Evolutionary conservation across 2,113 vertebrate species (phyloP).

Genomic region (Tenebrosternarchus preto): DNA sequence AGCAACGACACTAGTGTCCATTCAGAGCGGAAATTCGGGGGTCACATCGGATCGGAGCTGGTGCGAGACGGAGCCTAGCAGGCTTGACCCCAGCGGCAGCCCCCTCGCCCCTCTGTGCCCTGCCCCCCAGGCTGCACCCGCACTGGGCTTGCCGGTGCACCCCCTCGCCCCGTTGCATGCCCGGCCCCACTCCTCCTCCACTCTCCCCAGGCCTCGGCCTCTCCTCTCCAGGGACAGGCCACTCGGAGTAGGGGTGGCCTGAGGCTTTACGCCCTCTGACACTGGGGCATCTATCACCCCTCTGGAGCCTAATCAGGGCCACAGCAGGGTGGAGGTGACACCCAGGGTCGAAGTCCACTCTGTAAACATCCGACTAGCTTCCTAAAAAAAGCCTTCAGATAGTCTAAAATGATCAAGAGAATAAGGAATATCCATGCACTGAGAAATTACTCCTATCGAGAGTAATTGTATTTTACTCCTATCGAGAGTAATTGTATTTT

Average conservation of each 20-base stretch:
- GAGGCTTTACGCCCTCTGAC: conserved; percentile 70
- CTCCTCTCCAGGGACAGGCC: conserved; percentile 66
- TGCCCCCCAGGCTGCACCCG: conserved; percentile 77
- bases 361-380: conserved; percentile 78
- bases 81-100: conserved; percentile 80
- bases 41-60: conserved; percentile 77
- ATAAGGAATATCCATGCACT: conserved; percentile 65
- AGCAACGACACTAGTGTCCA: conserved; percentile 69
- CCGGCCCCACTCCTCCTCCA: conserved; percentile 67
- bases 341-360: conserved; percentile 71
- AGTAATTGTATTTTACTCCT: background rate
- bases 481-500: background rate
- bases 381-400: conserved; percentile 72
- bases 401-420: conserved; percentile 68
- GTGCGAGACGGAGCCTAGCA: conserved; percentile 74
- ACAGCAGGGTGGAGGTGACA: conserved; percentile 70
- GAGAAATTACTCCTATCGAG: conserved; percentile 61
- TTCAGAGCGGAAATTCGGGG: conserved; percentile 76
- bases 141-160: conserved; percentile 69
- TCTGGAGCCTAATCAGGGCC: conserved; percentile 74
- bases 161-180: conserved; percentile 57
- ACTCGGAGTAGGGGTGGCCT: conserved; percentile 63
- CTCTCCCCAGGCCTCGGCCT: conserved; percentile 67
- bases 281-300: conserved; percentile 78
- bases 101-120: conserved; percentile 79